Evolutionary conservation across 2,113 vertebrate genomes (phyloP).

Genomic region (Oenanthe melanoleuca): DNA sequence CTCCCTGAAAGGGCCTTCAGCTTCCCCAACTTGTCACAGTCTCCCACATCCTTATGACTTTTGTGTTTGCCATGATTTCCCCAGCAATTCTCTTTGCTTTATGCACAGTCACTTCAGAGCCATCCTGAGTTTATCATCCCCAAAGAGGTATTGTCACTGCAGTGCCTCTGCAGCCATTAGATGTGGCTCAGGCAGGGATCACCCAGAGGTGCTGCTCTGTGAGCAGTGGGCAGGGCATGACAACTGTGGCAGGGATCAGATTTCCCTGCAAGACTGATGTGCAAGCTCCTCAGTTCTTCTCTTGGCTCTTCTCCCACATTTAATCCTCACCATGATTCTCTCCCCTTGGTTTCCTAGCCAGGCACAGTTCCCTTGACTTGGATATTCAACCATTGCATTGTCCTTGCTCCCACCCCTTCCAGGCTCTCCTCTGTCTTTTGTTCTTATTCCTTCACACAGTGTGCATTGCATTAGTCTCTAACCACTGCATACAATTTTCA

Average conservation of each 20-base stretch:
- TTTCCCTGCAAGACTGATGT: background rate
- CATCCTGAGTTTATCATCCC: background rate
- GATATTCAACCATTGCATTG: background rate
- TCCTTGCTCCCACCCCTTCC: background rate
- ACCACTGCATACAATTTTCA: background rate
- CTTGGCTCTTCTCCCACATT: background rate
- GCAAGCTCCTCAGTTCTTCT: background rate
- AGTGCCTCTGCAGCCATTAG: background rate
- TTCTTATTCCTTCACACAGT: background rate
- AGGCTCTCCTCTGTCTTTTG: background rate
- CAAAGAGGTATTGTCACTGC: background rate
- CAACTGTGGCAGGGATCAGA: background rate
- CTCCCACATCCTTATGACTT: background rate
- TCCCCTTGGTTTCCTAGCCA: background rate
- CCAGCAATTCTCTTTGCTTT: background rate
- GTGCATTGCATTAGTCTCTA: background rate
- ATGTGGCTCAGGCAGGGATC: background rate
- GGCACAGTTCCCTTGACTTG: background rate
- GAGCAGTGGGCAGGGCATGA: background rate
- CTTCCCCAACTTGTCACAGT: background rate
- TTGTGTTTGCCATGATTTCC: background rate
- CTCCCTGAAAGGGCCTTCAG: background rate
- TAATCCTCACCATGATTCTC: background rate
- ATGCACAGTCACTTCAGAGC: background rate
- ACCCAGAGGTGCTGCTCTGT: background rate